phyloP scores from a whole-genome alignment of 2,888 invertebrate species.

The Drosophila flavopinicola region DNA sequence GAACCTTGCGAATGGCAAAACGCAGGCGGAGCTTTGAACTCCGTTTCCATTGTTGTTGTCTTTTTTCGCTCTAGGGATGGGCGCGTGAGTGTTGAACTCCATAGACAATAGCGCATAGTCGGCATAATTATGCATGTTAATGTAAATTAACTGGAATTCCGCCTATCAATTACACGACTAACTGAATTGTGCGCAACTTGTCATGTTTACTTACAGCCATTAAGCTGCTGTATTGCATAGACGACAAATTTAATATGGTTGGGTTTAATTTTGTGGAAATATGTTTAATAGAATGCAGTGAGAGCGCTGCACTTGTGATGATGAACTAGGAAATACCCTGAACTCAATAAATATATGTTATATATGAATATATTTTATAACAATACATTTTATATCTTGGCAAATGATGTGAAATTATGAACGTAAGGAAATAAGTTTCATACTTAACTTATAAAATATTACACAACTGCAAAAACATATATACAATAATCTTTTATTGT shows the following conservation, averaged over 20 bases:
- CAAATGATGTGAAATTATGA: too few relatives aligned
- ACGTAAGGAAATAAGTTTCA: too few relatives aligned
- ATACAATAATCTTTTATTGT: too few relatives aligned
- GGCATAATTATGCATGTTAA: constrained; percentile 19
- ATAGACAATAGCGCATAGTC: constrained; percentile 10
- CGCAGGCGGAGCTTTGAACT: constrained; percentile 70
- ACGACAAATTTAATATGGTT: constrained; percentile 4
- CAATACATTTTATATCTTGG: too few relatives aligned
- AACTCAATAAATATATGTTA: neutral
- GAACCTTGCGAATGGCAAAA: constrained; percentile 38
- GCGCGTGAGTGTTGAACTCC: constrained; percentile 22
- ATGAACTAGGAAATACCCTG: neutral
- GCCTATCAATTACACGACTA: constrained; percentile 11
- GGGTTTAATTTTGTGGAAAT: neutral
- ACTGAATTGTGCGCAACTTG: constrained; percentile 17
- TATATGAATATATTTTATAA: too few relatives aligned
- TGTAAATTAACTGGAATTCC: constrained; percentile 22
- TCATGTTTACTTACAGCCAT: constrained; percentile 15
- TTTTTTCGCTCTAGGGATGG: constrained; percentile 37
- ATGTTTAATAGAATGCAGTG: neutral
- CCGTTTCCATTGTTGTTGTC: constrained; percentile 26
- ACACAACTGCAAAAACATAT: too few relatives aligned
- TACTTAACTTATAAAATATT: too few relatives aligned
- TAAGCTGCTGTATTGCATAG: neutral
- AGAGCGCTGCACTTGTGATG: neutral